These are phyloP conservation scores for Radopholus similis DNA, from an alignment of 1,140 invertebrate genomes.

Conservation along the genomic window DNA sequence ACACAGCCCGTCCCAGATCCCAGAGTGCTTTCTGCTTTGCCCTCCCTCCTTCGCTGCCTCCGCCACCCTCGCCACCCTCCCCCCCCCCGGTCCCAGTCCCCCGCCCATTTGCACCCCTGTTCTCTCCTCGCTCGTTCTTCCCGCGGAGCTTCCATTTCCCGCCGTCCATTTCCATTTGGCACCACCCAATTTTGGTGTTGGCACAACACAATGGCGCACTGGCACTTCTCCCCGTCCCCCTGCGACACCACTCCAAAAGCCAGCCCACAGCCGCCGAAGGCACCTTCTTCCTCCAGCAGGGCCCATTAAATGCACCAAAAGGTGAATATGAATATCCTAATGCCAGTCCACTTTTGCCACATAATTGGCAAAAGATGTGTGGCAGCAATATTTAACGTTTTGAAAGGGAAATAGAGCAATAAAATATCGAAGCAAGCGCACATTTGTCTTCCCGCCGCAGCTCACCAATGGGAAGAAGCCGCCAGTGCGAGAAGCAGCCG, in stretches of 20 bases:
- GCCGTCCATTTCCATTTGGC: not conserved
- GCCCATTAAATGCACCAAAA: not conserved
- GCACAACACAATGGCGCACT: not conserved
- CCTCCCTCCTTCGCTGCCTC: not conserved
- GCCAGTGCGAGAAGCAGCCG: not conserved
- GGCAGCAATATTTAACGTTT: too few species aligned
- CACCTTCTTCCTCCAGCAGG: not conserved
- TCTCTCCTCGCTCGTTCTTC: not conserved
- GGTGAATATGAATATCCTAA: not conserved
- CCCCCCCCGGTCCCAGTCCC: not conserved
- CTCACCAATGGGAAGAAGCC: constrained; percentile 5
- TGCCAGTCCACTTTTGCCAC: not conserved
- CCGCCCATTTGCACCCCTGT: too few species aligned
- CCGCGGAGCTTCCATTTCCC: not conserved
- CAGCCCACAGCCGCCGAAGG: too few species aligned
- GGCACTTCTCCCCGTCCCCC: not conserved
- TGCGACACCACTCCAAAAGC: not conserved
- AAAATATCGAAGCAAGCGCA: too few species aligned
- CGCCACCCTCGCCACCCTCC: not conserved
- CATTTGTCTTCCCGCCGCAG: too few species aligned
- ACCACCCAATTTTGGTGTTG: not conserved
- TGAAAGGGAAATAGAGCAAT: too few species aligned
- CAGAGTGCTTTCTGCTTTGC: not conserved
- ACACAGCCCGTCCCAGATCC: not conserved
- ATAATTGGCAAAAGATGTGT: too few species aligned